phyloP scores from a whole-genome alignment of 2,113 vertebrate species.

The Noctilio leporinus region DNA sequence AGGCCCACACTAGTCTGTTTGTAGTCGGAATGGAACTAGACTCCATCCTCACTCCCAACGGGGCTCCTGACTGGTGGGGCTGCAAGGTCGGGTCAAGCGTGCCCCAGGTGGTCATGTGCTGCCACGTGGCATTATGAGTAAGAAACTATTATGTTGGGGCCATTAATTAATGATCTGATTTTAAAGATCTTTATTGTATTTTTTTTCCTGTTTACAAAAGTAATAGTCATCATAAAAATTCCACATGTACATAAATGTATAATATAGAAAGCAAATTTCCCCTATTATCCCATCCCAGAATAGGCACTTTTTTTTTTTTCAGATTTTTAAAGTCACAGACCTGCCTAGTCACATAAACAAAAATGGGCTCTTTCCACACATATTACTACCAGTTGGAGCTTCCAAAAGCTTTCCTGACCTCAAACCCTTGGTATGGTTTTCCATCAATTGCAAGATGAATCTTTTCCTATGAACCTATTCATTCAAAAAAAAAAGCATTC shows the following conservation, averaged over 20 bases:
- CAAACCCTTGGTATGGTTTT: background rate
- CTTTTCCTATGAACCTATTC: background rate
- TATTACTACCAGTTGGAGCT: background rate
- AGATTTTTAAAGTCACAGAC: background rate
- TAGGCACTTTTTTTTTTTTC: background rate
- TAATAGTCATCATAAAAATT: background rate
- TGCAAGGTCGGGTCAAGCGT: background rate
- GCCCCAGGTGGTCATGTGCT: background rate
- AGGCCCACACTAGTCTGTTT: rapidly evolving
- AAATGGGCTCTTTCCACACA: background rate
- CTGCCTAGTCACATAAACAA: background rate
- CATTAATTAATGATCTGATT: background rate
- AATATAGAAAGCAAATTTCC: background rate
- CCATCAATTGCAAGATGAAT: background rate
- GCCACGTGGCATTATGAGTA: background rate
- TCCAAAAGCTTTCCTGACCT: background rate
- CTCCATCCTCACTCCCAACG: background rate
- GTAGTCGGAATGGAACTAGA: background rate
- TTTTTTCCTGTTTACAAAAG: background rate
- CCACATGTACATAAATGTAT: background rate
- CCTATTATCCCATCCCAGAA: background rate
- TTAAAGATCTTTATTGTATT: background rate
- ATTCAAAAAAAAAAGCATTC: background rate
- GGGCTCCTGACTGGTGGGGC: background rate
- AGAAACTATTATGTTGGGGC: background rate